Conservation (phyloP, 2,113 vertebrate genomes). For the Phaetusa simplex region DNA sequence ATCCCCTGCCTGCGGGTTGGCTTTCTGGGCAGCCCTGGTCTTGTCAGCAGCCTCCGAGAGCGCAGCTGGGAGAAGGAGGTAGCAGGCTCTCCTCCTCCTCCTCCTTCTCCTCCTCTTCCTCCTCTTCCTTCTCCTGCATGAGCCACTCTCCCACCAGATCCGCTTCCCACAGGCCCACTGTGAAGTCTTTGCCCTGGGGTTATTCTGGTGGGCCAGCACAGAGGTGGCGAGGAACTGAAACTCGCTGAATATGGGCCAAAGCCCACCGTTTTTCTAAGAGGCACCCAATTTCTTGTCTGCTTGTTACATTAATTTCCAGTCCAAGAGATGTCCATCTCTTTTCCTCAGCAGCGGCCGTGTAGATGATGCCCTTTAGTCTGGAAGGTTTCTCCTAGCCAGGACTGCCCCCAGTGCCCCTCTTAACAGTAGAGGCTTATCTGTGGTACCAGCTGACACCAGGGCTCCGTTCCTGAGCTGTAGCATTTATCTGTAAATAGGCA, state of each 20-base stretch:
- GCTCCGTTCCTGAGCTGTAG: background rate
- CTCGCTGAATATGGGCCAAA: background rate
- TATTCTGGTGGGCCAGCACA: background rate
- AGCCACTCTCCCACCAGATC: background rate
- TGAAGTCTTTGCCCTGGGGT: background rate
- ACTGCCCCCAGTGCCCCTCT: no score
- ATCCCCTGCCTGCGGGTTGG: background rate
- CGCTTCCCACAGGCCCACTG: background rate
- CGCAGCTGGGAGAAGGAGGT: background rate
- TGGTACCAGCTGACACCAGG: background rate
- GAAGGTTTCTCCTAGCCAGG: background rate
- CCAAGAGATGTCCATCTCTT: background rate
- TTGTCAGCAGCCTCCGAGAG: background rate
- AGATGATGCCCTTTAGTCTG: background rate
- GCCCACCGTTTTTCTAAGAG: background rate
- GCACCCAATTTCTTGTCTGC: background rate
- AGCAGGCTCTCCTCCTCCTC: background rate
- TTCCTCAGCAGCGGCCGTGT: background rate
- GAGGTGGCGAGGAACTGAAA: background rate
- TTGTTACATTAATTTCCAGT: background rate
- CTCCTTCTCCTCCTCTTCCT: background rate
- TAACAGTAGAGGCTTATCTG: background rate
- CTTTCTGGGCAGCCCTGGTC: fast-evolving
- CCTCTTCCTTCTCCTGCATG: background rate
- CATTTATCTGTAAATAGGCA: background rate